Conservation (phyloP, 2,113 vertebrate genomes). For the Dunckerocampus dactyliophorus region DNA sequence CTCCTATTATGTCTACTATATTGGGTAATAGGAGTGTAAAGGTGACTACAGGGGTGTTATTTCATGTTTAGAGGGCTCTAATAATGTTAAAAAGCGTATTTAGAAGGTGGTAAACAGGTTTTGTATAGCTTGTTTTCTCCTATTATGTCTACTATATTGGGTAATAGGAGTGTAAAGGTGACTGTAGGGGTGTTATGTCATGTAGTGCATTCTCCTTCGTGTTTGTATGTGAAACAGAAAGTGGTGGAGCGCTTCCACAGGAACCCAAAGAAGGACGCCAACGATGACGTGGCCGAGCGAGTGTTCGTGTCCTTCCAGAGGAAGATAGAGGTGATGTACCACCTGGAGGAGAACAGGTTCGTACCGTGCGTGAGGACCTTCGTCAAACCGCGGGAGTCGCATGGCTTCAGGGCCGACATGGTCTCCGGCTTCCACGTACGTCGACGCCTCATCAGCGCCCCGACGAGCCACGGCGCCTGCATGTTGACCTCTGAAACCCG, state of each 20-base stretch:
- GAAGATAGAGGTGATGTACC: slow-evolving; percentile 77
- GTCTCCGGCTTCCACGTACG: slow-evolving; percentile 72
- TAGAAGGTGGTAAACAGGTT: too few species aligned
- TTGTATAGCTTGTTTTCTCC: too few species aligned
- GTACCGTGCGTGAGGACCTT: slow-evolving; percentile 77
- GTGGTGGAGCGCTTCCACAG: slow-evolving; percentile 84
- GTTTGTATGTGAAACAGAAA: slow-evolving; percentile 63
- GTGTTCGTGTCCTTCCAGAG: slow-evolving; percentile 71
- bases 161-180: too few species aligned
- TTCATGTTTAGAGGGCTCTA: neutral
- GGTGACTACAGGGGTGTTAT: too few species aligned
- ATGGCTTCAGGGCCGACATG: slow-evolving; percentile 67
- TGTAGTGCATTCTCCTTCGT: neutral
- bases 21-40: too few species aligned
- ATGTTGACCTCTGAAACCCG: neutral
- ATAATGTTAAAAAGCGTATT: too few species aligned
- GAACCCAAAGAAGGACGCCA: slow-evolving; percentile 72
- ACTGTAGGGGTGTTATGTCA: too few species aligned
- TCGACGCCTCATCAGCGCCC: neutral
- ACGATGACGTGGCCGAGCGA: slow-evolving; percentile 79
- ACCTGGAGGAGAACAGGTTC: slow-evolving; percentile 70
- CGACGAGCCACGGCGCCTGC: neutral
- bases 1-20: too few species aligned
- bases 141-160: too few species aligned
- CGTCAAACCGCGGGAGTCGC: slow-evolving; percentile 55